Base-by-base conservation (phyloP, 2,888 invertebrate genomes). In the Lacanobia wlatinum region DNA sequence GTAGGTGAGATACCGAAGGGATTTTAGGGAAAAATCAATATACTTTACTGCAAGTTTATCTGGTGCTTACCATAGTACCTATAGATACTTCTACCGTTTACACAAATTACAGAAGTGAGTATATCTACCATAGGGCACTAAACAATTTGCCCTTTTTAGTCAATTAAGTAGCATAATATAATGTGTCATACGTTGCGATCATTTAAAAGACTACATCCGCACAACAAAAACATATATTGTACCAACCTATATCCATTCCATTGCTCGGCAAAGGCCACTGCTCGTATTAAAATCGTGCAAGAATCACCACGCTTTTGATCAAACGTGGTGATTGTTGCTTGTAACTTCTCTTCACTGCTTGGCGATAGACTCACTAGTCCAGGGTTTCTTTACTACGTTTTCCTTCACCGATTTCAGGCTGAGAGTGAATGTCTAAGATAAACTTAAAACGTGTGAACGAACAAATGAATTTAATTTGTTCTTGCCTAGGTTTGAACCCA, bases 121-220 rank as follows among this genome's bases (percentile, higher is more conserved):
- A 18, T n/a, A 34, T 21, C 14, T 50, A 50, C 38, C 56, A n/a
- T 58, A 56, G n/a, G 21, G 14, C 46, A 18, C 50, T 52, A n/a
- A 50, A 43, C 43, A n/a, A 38, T 75, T 53, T 43, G 55, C 1
- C 28, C 21, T n/a, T 50, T 43, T 40, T 43, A 50, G n/a, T n/a
- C 16, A 75, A 60, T 75, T 53, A 73, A 40, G 28, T 28, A 28
- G 12, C 28, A 10, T 58, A 21, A 16, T 5, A 48, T 7, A 34
- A 50, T 75, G 59, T 55, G 21, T 60, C 59, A 40, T 21, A 28
- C 0, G 67, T 21, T 12, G 40, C 53, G 59, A 28, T 40, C 18
- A 38, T 23, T 64, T 23, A 67, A n/a, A 12, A 60, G 12, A 43
- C 34, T 43, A 23, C 48, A 61, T 60, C 55, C 60, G n/a, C n/a